Evolutionary conservation across 2,113 vertebrate species (phyloP).

Genomic region (Pseudopipra pipra): DNA sequence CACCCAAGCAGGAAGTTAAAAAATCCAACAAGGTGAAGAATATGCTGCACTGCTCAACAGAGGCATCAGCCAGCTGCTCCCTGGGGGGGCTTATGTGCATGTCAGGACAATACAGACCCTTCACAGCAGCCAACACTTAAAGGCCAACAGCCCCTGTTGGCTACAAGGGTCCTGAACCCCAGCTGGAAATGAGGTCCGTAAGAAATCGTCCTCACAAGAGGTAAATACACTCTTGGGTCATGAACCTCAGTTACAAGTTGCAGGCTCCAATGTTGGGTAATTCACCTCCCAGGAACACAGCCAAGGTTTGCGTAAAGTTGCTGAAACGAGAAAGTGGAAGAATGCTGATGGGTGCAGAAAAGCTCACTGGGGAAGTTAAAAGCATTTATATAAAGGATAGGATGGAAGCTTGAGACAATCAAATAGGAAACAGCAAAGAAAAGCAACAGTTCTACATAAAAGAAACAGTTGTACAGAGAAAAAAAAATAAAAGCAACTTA

Average conservation of each 20-base stretch:
- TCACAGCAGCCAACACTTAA: not conserved
- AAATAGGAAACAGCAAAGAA: not conserved
- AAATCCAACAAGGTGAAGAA: fast-evolving
- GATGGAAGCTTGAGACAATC: not conserved
- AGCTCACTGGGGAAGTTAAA: not conserved
- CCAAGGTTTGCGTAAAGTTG: not conserved
- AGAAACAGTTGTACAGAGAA: not conserved
- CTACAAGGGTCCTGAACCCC: not conserved
- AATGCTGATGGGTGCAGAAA: not conserved
- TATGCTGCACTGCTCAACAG: not conserved
- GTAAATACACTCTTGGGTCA: not conserved
- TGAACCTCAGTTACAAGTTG: not conserved
- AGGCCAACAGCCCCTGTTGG: not conserved
- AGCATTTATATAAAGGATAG: not conserved
- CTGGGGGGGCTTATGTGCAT: not conserved
- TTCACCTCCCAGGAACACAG: not conserved
- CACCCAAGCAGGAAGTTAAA: not conserved
- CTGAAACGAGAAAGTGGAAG: not conserved
- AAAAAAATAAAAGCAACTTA: not conserved
- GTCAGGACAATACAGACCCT: not conserved
- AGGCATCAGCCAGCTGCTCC: not conserved
- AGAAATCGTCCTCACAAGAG: not conserved
- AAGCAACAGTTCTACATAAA: not conserved
- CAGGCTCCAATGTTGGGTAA: not conserved
- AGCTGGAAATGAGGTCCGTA: not conserved